These are phyloP conservation scores for Ostrea edulis DNA, from an alignment of 1,140 invertebrate genomes.

Conservation along the genomic window DNA sequence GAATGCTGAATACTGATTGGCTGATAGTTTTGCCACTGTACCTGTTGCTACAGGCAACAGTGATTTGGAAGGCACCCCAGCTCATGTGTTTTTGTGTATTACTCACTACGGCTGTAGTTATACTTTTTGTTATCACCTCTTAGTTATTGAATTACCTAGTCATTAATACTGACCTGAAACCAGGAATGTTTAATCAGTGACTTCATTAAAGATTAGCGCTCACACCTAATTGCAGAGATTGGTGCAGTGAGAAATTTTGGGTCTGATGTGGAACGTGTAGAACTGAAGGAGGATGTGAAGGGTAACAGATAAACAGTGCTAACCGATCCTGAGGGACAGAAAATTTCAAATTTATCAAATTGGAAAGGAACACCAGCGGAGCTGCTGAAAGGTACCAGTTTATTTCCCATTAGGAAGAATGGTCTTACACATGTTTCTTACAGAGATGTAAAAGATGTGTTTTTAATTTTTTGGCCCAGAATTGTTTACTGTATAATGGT, in stretches of 20 bases:
- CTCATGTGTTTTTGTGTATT: slow-evolving; percentile 14
- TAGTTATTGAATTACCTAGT: slow-evolving; percentile 24
- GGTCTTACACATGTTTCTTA: background rate
- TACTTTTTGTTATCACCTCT: background rate
- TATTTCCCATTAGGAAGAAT: background rate
- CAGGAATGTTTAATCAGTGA: slow-evolving; percentile 33
- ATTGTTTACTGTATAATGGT: background rate
- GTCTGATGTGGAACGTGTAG: background rate
- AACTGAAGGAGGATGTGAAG: background rate
- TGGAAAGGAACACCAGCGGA: background rate
- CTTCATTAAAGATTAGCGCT: slow-evolving; percentile 20
- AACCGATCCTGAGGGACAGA: background rate
- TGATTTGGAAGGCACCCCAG: slow-evolving; percentile 30
- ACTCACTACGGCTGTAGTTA: background rate
- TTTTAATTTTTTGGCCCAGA: background rate
- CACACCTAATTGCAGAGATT: slow-evolving; percentile 17
- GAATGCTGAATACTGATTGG: slow-evolving; percentile 17
- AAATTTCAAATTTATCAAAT: background rate
- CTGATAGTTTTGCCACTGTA: slow-evolving; percentile 16
- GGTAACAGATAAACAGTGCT: slow-evolving; percentile 13
- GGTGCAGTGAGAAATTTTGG: slow-evolving; percentile 5
- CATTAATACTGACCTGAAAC: slow-evolving; percentile 4
- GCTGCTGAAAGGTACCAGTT: slow-evolving; percentile 30
- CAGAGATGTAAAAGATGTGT: background rate
- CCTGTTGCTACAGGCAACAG: slow-evolving; percentile 17